Percentiles rank a stretch among this genome's conserved stretches.
Conservation (phyloP, 2,888 invertebrate species). For the Dromius quadrimaculatus region DNA sequence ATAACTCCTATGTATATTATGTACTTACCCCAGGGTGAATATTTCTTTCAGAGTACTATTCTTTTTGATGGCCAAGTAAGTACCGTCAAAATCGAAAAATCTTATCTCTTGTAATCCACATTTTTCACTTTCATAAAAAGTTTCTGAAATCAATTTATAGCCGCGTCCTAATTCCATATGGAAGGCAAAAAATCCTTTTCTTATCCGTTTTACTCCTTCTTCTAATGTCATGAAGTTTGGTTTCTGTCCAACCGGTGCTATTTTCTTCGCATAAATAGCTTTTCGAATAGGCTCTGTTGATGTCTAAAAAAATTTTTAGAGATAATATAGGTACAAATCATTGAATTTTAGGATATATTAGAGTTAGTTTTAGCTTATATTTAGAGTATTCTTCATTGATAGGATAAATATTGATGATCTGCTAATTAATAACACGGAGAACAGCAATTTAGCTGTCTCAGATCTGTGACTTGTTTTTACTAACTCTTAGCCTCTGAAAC, state of each 20-base stretch:
- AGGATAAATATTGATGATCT: no score
- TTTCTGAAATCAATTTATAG: constrained; percentile 73
- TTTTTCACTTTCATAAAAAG: constrained; percentile 74
- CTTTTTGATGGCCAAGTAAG: constrained; percentile 70
- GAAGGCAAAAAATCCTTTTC: constrained; percentile 73
- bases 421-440: no score
- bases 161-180: constrained; percentile 75
- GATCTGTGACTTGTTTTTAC: no score
- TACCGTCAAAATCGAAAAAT: constrained; percentile 68
- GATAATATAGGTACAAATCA: no score
- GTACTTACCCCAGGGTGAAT: constrained; percentile 69
- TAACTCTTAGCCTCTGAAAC: no score
- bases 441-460: no score
- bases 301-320: no score
- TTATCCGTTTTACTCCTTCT: constrained; percentile 70
- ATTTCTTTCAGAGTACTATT: constrained; percentile 70
- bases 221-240: constrained; percentile 70
- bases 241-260: constrained; percentile 69
- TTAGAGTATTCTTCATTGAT: no score
- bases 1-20: no score
- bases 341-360: no score
- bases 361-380: no score
- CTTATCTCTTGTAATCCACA: constrained; percentile 75
- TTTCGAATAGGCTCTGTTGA: constrained; percentile 71
- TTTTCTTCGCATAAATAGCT: constrained; percentile 71